Conservation (phyloP, 2,113 vertebrate genomes). For the Desmodus rotundus region DNA sequence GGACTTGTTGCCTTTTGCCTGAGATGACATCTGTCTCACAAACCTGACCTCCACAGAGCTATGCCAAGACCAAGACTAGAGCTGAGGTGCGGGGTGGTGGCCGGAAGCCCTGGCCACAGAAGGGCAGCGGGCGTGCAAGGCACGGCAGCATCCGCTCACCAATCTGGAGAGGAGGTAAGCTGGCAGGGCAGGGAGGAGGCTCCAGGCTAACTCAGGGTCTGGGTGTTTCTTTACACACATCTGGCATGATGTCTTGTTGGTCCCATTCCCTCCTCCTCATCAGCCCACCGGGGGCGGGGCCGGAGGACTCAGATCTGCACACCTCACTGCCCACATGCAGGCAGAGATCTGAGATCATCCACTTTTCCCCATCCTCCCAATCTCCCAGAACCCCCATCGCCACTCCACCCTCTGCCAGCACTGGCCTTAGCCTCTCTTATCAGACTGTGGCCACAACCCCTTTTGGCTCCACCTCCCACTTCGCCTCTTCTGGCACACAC, state of each 20-base stretch:
- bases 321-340: neutral
- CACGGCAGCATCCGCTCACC: slow-evolving; percentile 92
- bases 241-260: neutral
- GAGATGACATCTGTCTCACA: fast-evolving
- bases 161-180: slow-evolving; percentile 89
- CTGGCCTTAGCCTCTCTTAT: neutral
- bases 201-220: fast-evolving
- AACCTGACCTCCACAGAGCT: slow-evolving; percentile 79
- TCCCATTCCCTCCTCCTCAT: neutral
- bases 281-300: neutral
- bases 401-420: neutral
- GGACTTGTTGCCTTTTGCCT: neutral
- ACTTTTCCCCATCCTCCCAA: neutral
- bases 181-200: fast-evolving
- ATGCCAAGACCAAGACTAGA: slow-evolving; percentile 87
- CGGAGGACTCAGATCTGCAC: neutral
- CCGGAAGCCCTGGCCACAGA: slow-evolving; percentile 90
- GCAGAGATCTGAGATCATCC: neutral
- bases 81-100: slow-evolving; percentile 91
- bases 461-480: neutral
- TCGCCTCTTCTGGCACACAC: too few species aligned
- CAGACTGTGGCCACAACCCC: neutral
- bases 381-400: neutral
- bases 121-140: slow-evolving; percentile 87
- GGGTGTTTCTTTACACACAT: neutral